Base-by-base conservation (phyloP, 2,113 vertebrate genomes). In the Murina feae region DNA sequence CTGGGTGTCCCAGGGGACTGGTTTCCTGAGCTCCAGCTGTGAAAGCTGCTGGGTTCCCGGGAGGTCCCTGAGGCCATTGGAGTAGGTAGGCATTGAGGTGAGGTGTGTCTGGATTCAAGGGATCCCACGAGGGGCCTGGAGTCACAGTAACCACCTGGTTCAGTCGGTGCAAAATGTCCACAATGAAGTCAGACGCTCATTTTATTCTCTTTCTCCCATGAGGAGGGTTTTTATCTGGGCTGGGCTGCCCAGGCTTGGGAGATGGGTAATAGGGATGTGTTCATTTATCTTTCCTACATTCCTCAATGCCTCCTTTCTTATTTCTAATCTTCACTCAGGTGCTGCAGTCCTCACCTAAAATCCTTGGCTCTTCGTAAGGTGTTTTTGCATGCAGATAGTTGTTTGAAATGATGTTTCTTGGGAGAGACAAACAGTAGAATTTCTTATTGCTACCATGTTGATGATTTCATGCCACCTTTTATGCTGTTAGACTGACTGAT, bases 231-330 rank as follows among this genome's bases (percentile, higher is more conserved):
- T 66, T 85, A 11, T 78, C 47, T 16, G 0, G 17, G 37, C 4
- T 4, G 39, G 16, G 17, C 32, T 6, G 1, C 75, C 12, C 6
- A 9, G 4, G 4, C 9, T 18, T 86, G 51, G 49, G 35, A 32
- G 3, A 35, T 3, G 6, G 7, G 4, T 42, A 23, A n/a, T 0
- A 1, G 3, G 0, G 32, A 11, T n/a, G 11, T 23, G 18, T 39
- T 42, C 37, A 12, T 69, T 65, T 69, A 23, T 44, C 23, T 58
- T 78, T 86, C 11, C 32, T 32, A 32, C n/a, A 17, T 13, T 47
- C 32, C 39, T 92, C 63, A 23, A 1, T 6, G 17, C 9, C 23
- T 16, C 8, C 12, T 79, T 86, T 32, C 53, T 23, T 17, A 58
- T 37, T 58, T 69, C 63, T 79, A 25, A 37, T 44, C 11, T 60